Conservation (phyloP, 2,888 invertebrate species). For the Embidobia sp. region DNA sequence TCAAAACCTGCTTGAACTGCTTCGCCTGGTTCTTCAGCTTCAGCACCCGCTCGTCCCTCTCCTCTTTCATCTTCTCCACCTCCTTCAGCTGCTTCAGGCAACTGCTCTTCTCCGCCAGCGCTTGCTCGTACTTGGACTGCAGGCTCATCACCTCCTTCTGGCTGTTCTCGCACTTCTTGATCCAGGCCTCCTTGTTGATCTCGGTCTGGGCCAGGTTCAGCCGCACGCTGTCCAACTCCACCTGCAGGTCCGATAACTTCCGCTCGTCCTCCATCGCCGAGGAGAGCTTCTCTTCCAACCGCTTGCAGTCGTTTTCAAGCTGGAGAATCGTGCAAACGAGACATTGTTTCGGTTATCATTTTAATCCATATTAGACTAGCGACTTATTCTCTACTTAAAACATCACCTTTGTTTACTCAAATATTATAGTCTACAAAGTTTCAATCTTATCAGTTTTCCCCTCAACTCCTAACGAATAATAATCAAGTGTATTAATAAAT, state of each 20-base stretch:
- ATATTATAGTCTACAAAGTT: no score
- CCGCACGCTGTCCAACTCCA: constrained; percentile 73
- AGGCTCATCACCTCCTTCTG: constrained; percentile 70
- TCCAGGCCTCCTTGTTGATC: constrained; percentile 75
- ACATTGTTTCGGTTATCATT: no score
- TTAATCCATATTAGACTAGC: no score
- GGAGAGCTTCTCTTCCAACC: constrained; percentile 75
- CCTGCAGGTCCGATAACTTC: constrained; percentile 72
- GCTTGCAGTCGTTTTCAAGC: constrained; percentile 76
- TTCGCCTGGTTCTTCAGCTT: constrained; percentile 85
- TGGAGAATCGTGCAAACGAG: no score
- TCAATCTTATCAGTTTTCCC: no score
- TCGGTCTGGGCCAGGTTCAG: constrained; percentile 77
- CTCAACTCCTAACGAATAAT: no score
- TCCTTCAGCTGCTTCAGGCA: constrained; percentile 82
- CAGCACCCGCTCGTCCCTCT: constrained; percentile 84
- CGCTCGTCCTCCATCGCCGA: constrained; percentile 73
- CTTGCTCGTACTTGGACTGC: constrained; percentile 70
- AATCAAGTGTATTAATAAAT: no score
- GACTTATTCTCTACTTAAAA: no score
- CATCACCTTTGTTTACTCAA: no score
- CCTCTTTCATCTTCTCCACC: constrained; percentile 80
- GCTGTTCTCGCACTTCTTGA: constrained; percentile 73
- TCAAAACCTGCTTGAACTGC: constrained; percentile 86
- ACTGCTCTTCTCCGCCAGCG: constrained; percentile 70